A percentile compares a stretch with the other conserved stretches of the same genome.
Conservation (phyloP, 2,797 vertebrate species). For the Erpetoichthys calabaricus region DNA sequence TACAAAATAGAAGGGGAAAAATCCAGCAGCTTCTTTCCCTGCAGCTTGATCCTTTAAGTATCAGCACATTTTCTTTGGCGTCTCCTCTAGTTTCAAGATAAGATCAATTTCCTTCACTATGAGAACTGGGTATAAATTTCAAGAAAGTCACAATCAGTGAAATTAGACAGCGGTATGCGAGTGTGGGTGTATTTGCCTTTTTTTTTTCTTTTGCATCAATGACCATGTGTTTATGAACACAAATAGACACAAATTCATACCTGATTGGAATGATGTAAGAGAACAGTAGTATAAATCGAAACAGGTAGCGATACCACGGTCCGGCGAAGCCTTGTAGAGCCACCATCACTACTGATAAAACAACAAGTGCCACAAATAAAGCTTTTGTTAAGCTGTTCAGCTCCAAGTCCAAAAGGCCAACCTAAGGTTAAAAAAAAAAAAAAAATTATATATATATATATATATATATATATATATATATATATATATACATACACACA, state of each 20-base stretch:
- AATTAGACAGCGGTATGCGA: slow-evolving; percentile 25
- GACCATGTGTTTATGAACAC: background rate
- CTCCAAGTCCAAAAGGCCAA: slow-evolving; percentile 85
- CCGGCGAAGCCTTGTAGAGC: slow-evolving; percentile 84
- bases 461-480: too few species aligned
- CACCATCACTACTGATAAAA: slow-evolving; percentile 77
- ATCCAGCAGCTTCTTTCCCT: slow-evolving; percentile 24
- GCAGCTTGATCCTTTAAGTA: slow-evolving; percentile 26
- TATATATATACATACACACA: too few species aligned
- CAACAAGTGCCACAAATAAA: slow-evolving; percentile 80
- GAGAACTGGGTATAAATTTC: slow-evolving; percentile 32
- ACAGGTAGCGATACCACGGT: slow-evolving; percentile 85
- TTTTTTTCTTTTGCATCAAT: too few species aligned
- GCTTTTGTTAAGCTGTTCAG: slow-evolving; percentile 92
- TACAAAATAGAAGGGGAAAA: slow-evolving; percentile 18
- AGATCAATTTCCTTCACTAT: slow-evolving; percentile 32
- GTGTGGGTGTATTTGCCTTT: slow-evolving; percentile 1
- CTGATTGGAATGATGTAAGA: slow-evolving; percentile 98
- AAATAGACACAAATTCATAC: slow-evolving; percentile 38
- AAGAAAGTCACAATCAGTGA: slow-evolving; percentile 26
- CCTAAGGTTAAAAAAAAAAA: slow-evolving; percentile 39
- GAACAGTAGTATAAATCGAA: slow-evolving; percentile 87
- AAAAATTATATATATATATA: background rate
- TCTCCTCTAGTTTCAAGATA: slow-evolving; percentile 26
- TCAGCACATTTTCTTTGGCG: slow-evolving; percentile 24